Conservation (phyloP, 2,888 invertebrate genomes). For the Morpho helenor region DNA sequence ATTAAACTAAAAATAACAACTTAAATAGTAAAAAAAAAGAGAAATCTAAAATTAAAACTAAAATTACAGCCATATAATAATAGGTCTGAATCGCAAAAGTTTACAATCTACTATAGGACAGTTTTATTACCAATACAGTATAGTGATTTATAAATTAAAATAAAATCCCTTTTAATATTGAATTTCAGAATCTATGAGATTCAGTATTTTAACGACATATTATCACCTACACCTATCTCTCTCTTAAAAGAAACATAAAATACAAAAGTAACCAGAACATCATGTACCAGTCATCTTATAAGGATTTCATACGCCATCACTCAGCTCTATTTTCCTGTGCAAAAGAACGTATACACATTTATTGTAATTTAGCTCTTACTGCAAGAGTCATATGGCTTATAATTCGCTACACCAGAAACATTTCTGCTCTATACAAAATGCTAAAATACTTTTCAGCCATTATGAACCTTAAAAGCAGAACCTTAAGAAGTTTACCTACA, state of each 20-base stretch:
- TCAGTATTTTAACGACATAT: neutral
- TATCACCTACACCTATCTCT: constrained; percentile 2
- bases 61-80: too few species aligned
- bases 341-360: constrained; percentile 2
- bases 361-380: neutral
- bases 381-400: neutral
- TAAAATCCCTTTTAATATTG: too few species aligned
- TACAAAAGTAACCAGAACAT: constrained; percentile 4
- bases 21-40: too few species aligned
- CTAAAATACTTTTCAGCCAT: constrained; percentile 3
- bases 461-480: constrained; percentile 12
- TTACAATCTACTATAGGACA: too few species aligned
- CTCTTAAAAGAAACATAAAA: constrained; percentile 2
- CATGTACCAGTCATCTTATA: constrained; percentile 8
- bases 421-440: neutral
- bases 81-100: too few species aligned
- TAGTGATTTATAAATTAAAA: too few species aligned
- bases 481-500: constrained; percentile 12
- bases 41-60: too few species aligned
- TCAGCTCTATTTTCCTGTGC: constrained; percentile 7
- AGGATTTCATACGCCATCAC: constrained; percentile 8
- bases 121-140: too few species aligned
- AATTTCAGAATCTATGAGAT: neutral
- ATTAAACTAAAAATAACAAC: too few species aligned
- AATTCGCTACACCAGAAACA: neutral